These are phyloP conservation scores for Xiphias gladius DNA, from an alignment of 2,113 vertebrate genomes.

Conservation along the genomic window DNA sequence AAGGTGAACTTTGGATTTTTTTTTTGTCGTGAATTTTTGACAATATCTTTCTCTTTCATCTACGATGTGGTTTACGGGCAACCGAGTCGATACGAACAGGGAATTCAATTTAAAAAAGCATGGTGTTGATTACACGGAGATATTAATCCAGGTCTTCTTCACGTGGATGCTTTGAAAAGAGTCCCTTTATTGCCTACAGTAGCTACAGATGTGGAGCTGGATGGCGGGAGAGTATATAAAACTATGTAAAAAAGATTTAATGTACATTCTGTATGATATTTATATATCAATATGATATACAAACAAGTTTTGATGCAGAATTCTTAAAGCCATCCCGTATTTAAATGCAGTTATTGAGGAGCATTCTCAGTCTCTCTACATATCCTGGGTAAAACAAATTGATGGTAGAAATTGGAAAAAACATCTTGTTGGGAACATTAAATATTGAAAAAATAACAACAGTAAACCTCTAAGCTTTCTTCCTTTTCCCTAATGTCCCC, in stretches of 20 bases:
- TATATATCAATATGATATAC: not conserved
- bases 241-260: not conserved
- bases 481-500: not conserved
- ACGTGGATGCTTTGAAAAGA: conserved; percentile 32
- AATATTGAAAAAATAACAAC: not conserved
- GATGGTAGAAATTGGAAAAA: not conserved
- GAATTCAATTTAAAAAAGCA: conserved; percentile 47
- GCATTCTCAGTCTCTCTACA: not conserved
- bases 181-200: conserved; percentile 2
- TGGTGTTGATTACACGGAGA: conserved; percentile 47
- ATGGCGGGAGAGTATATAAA: not conserved
- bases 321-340: not conserved
- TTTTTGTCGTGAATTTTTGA: conserved; percentile 24
- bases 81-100: conserved; percentile 37
- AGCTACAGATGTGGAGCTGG: conserved; percentile 10
- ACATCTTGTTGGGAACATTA: conserved; percentile 2
- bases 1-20: conserved; percentile 34
- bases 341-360: not conserved
- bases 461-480: not conserved
- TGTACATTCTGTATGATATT: not conserved
- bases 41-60: conserved; percentile 59
- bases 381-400: not conserved
- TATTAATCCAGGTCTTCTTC: conserved; percentile 32
- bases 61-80: conserved; percentile 22
- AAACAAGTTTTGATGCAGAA: not conserved